Conservation (phyloP, 2,113 vertebrate species). For the Ceyx melanurus region DNA sequence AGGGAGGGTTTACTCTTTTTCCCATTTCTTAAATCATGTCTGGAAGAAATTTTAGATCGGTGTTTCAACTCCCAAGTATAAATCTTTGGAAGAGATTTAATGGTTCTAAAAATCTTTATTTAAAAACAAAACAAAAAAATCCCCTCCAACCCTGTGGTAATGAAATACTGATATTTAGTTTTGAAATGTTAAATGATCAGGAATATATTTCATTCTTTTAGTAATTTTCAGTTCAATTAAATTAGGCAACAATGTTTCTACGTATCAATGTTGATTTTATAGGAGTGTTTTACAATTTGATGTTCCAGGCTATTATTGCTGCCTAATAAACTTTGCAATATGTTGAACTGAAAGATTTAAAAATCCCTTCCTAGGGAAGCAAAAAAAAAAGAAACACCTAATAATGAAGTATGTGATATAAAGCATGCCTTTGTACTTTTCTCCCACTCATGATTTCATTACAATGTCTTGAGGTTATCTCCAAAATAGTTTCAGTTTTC, state of each 20-base stretch:
- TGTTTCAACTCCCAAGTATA: background rate
- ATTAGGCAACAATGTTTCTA: background rate
- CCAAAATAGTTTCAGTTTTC: background rate
- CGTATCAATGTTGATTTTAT: background rate
- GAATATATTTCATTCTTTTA: background rate
- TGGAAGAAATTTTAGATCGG: constrained; percentile 42
- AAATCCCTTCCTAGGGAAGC: constrained; percentile 8
- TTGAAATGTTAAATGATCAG: background rate
- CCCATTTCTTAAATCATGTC: background rate
- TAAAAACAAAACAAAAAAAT: background rate
- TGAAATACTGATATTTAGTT: background rate
- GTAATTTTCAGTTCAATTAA: background rate
- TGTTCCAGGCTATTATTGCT: background rate
- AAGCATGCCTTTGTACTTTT: background rate
- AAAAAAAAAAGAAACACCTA: background rate
- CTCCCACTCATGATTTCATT: background rate
- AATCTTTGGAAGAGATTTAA: background rate
- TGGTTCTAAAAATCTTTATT: background rate
- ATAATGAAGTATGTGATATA: background rate
- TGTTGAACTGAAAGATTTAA: background rate
- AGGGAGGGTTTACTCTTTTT: constrained; percentile 44
- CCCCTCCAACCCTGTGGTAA: background rate
- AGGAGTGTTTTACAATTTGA: background rate
- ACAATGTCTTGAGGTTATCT: background rate
- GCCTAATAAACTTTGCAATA: constrained; percentile 7